Evolutionary conservation across 2,888 invertebrate species (phyloP).

Genomic region (Apamea sordens): DNA sequence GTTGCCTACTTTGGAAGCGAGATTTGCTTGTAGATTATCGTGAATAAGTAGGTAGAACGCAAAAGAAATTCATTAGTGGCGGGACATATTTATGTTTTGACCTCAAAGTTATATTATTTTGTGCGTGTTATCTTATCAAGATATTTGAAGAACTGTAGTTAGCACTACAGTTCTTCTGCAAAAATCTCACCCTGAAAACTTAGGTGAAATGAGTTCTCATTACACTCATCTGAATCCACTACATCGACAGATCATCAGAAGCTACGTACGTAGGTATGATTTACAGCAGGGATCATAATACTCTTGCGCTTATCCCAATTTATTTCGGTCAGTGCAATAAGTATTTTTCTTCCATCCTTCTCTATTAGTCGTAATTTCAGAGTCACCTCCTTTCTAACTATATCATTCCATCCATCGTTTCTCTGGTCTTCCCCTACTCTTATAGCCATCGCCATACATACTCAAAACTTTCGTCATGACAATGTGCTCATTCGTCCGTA

Average conservation of each 20-base stretch:
- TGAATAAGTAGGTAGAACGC: conserved; percentile 47
- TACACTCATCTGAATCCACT: background rate
- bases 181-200: background rate
- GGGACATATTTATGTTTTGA: conserved; percentile 43
- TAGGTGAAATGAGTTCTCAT: background rate
- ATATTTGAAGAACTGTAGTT: background rate
- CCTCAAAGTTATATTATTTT: conserved; percentile 17
- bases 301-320: too few relatives aligned
- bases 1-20: conserved; percentile 51
- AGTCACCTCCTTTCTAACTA: too few relatives aligned
- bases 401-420: too few relatives aligned
- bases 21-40: conserved; percentile 54
- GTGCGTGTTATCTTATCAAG: conserved; percentile 12
- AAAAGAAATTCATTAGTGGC: conserved; percentile 43
- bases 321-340: too few relatives aligned
- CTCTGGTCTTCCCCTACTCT: too few relatives aligned
- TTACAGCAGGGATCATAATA: background rate
- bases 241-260: background rate
- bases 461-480: too few relatives aligned
- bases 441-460: too few relatives aligned
- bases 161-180: too few relatives aligned
- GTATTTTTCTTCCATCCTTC: too few relatives aligned
- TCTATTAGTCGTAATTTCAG: too few relatives aligned
- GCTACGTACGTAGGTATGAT: background rate
- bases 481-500: too few relatives aligned